Evolutionary conservation across 2,888 invertebrate species (phyloP).

Genomic region (Orthosia gracilis): DNA sequence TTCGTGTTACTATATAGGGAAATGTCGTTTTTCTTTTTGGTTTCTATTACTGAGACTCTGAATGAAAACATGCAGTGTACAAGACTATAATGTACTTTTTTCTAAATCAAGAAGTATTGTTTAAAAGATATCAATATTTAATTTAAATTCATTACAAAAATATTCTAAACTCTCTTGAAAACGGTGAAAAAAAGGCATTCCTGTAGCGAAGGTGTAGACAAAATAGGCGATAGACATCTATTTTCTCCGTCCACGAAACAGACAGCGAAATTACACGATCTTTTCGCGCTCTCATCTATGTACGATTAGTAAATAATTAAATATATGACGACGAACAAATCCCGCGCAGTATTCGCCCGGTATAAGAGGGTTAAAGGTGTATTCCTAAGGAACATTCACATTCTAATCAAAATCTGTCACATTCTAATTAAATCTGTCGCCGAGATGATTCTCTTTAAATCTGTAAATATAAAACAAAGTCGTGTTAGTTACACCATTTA

Average conservation of each 20-base stretch:
- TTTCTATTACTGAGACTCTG: constrained; percentile 2
- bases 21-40: constrained; percentile 14
- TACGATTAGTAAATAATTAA: not conserved
- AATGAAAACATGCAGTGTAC: not conserved
- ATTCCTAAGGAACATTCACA: not conserved
- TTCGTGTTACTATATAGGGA: constrained; percentile 8
- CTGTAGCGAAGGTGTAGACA: not conserved
- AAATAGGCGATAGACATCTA: not conserved
- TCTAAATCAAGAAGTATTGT: no score
- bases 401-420: not conserved
- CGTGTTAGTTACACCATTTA: no score
- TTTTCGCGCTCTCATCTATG: not conserved
- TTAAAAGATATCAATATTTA: no score
- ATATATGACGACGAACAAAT: not conserved
- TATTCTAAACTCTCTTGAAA: not conserved
- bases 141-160: no score
- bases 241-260: not conserved
- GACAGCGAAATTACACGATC: no score
- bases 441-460: no score
- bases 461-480: no score
- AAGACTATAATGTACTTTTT: no score
- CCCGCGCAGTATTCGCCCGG: not conserved
- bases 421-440: no score
- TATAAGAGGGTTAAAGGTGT: not conserved
- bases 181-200: not conserved